phyloP scores from a whole-genome alignment of 2,888 invertebrate species.

The Platypus cylindrus region DNA sequence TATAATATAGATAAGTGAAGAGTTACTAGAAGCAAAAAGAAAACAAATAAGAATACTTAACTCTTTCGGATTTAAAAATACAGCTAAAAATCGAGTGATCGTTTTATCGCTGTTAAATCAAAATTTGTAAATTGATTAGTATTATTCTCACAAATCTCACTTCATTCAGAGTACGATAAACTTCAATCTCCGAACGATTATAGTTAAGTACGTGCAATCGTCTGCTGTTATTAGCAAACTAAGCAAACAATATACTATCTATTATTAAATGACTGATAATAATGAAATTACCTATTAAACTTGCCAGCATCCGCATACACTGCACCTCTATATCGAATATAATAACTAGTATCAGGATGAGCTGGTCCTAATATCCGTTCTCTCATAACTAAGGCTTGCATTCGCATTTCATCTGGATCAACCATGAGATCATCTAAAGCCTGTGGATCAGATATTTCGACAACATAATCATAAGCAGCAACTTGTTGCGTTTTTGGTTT shows the following conservation, averaged over 20 bases:
- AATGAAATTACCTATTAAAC: constrained; percentile 54
- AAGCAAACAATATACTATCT: neutral
- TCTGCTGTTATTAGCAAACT: too few relatives aligned
- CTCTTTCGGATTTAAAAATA: too few relatives aligned
- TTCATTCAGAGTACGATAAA: too few relatives aligned
- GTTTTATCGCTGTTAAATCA: too few relatives aligned
- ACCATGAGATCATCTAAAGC: constrained; percentile 75
- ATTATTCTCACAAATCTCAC: too few relatives aligned
- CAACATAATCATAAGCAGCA: constrained; percentile 78
- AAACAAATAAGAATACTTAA: too few relatives aligned
- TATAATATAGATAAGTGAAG: too few relatives aligned
- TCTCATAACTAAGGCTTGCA: constrained; percentile 86
- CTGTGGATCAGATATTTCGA: constrained; percentile 67
- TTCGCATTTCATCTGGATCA: constrained; percentile 92
- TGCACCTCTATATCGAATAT: constrained; percentile 62
- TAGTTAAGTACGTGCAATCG: too few relatives aligned
- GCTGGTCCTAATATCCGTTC: constrained; percentile 84
- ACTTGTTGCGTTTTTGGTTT: constrained; percentile 59
- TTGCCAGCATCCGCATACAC: constrained; percentile 88
- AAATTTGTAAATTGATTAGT: too few relatives aligned
- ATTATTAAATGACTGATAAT: neutral
- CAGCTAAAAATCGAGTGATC: too few relatives aligned
- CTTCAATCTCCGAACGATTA: too few relatives aligned
- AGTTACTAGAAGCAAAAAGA: too few relatives aligned
- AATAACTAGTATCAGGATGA: constrained; percentile 94